Evolutionary conservation across 2,888 invertebrate genomes (phyloP), one percentile per base, ranked within the genome.

Genomic region (Heteromyza rotundicornis): DNA sequence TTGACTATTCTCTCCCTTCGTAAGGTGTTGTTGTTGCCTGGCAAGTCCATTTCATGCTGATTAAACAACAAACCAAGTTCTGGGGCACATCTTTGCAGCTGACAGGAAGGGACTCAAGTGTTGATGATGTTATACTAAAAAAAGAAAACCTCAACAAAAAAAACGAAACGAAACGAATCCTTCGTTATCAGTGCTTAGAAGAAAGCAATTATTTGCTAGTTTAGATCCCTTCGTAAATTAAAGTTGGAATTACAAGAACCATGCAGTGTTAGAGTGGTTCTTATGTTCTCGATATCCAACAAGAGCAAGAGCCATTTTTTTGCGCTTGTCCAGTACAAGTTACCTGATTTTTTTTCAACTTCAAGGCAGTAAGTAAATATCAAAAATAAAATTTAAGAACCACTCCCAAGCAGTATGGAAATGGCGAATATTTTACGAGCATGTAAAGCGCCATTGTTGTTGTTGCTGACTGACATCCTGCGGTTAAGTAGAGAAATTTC

Each of bases 131-230:
- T n/a, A n/a, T n/a, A n/a, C n/a, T n/a, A n/a, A 10, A 10, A 27
- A 27, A 27, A 27, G 27, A 27, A 27, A 27, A 27, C 27, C n/a
- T n/a, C n/a, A n/a, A n/a, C n/a, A n/a, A 10, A 27, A 27, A 27
- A 27, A 10, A 27, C 7, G 27, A 27, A 27, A 14, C 40, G 64
- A 59, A 68, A 63, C 64, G 68, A 74, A 74, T 73, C 73, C 73
- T 74, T 73, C 70, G 70, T 69, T 74, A 72, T 72, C 72, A 72
- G 71, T 70, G 68, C 70, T 72, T 68, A 68, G 67, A 66, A 69
- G 72, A 62, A 68, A 71, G 71, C 70, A 75, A 75, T 75, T 75
- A 75, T 74, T 75, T 75, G 69, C 73, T 75, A 72, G 73, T 75
- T 72, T 73, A 63, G 65, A 63, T 64, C 60, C 65, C 64, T 68